A percentile compares a stretch with the other conserved stretches of the same genome.
These are phyloP conservation scores for Euzetes globulus DNA, from an alignment of 2,888 invertebrate genomes.

Conservation along the genomic window DNA sequence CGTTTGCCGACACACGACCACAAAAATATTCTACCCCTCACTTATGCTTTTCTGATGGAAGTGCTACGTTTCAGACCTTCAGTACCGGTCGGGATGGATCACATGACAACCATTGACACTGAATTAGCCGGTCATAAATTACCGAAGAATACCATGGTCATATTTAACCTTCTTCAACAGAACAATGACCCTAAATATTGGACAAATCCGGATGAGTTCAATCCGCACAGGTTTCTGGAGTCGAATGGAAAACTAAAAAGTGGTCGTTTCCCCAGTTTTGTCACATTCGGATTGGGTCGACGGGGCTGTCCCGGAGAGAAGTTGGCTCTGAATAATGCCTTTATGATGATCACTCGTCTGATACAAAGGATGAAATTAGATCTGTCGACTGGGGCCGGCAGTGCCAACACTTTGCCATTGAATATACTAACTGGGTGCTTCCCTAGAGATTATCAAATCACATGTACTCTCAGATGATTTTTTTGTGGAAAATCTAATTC, in stretches of 20 bases:
- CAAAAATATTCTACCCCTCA: background rate
- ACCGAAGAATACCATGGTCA: background rate
- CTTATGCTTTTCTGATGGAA: background rate
- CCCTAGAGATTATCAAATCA: slow-evolving; percentile 1
- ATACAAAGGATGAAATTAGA: background rate
- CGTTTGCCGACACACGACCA: background rate
- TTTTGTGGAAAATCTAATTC: too few relatives aligned
- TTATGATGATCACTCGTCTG: background rate
- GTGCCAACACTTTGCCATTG: background rate
- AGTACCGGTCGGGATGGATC: background rate
- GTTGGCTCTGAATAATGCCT: background rate
- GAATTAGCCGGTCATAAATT: background rate
- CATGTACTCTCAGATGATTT: too few relatives aligned
- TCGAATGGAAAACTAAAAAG: background rate
- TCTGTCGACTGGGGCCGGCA: background rate
- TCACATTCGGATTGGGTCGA: background rate
- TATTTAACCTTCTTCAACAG: background rate
- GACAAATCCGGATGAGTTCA: background rate
- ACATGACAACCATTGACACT: background rate
- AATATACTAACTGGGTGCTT: background rate
- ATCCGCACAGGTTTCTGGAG: background rate
- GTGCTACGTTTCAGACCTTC: background rate
- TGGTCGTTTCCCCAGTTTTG: background rate
- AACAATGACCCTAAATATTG: slow-evolving; percentile 10
- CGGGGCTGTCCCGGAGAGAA: background rate